A percentile compares a stretch with the other conserved stretches of the same genome.
These are phyloP conservation scores for Synergus umbraculus DNA, from an alignment of 2,888 invertebrate species.

Conservation along the genomic window DNA sequence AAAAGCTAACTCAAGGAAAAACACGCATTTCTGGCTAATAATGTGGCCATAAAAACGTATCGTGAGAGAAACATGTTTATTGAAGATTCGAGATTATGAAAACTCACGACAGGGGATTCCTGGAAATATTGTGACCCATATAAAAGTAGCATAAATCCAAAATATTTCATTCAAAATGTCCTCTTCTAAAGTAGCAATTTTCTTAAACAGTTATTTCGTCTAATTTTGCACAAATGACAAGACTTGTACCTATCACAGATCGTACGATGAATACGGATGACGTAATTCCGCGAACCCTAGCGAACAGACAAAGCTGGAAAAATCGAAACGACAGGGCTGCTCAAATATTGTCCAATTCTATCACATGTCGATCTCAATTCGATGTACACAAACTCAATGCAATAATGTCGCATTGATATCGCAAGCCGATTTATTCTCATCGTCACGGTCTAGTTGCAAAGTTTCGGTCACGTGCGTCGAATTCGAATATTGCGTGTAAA, in stretches of 20 bases:
- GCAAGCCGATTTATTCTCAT: constrained; percentile 21
- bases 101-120: background rate
- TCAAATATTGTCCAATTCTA: constrained; percentile 2
- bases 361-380: constrained; percentile 27
- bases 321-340: background rate
- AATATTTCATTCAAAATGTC: too few species aligned
- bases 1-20: background rate
- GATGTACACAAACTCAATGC: constrained; percentile 8
- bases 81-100: constrained; percentile 2
- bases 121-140: background rate
- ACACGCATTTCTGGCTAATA: constrained; percentile 13
- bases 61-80: background rate
- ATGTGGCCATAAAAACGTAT: constrained; percentile 29
- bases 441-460: constrained; percentile 28
- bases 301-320: background rate
- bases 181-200: too few species aligned
- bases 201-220: background rate
- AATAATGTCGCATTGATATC: constrained; percentile 24
- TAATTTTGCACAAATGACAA: constrained; percentile 10
- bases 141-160: too few species aligned
- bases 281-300: constrained; percentile 29
- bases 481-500: background rate
- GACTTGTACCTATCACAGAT: background rate
- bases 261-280: constrained; percentile 35
- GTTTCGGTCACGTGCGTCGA: constrained; percentile 13